Conservation (phyloP, 64 coral and sea anemone species). For the Catalaphyllia jardinei region DNA sequence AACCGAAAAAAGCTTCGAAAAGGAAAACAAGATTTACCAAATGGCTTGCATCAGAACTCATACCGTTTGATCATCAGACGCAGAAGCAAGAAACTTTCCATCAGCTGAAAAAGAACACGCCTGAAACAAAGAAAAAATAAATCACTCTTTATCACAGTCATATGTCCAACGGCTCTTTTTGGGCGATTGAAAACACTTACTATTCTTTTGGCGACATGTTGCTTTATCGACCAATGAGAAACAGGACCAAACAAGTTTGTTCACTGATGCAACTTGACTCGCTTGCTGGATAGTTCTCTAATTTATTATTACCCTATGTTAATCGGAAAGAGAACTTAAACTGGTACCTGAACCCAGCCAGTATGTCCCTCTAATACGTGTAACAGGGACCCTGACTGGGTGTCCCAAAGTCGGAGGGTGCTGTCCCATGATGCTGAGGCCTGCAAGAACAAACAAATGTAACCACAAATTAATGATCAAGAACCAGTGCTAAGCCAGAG, state of each 20-base stretch:
- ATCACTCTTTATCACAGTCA: neutral
- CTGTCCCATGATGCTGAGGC: conserved; percentile 81
- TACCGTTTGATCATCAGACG: conserved; percentile 98
- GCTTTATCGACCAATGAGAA: too few relatives aligned
- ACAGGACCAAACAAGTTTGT: too few relatives aligned
- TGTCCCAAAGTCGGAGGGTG: conserved; percentile 66
- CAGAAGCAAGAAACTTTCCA: conserved; percentile 93
- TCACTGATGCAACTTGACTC: too few relatives aligned
- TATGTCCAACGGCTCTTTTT: too few relatives aligned
- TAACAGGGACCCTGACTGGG: conserved; percentile 6
- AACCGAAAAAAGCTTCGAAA: neutral
- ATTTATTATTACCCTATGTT: too few relatives aligned
- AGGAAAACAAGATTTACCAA: neutral
- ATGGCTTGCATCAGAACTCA: neutral
- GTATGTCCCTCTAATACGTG: conserved; percentile 68
- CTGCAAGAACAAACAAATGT: conserved; percentile 4
- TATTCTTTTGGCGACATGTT: too few relatives aligned
- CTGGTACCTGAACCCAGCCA: conserved; percentile 76
- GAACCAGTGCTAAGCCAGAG: too few relatives aligned
- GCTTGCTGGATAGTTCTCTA: too few relatives aligned
- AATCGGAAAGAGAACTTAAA: neutral
- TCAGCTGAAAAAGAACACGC: conserved; percentile 83
- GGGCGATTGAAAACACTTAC: too few relatives aligned
- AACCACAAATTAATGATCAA: too few relatives aligned
- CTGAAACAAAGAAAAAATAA: conserved; percentile 33